phyloP scores from a whole-genome alignment of 2,888 invertebrate species.

The Elmis aenea region DNA sequence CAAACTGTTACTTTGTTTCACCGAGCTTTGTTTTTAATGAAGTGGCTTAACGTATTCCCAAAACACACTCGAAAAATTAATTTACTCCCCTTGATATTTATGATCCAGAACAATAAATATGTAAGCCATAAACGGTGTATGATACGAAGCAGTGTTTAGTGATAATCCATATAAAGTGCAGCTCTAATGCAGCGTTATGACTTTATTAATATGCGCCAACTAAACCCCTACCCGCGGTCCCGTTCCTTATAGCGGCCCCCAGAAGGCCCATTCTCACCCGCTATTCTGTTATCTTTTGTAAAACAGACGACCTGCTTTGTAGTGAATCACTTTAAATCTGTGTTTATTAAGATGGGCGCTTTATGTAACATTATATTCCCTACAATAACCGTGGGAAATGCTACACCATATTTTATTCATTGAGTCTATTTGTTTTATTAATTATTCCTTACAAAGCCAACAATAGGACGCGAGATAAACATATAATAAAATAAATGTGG shows the following conservation, averaged over 20 bases:
- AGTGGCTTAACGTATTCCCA: too few species aligned
- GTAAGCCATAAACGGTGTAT: conserved; percentile 14
- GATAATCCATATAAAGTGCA: conserved; percentile 32
- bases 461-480: too few species aligned
- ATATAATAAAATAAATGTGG: too few species aligned
- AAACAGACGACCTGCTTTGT: conserved; percentile 49
- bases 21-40: too few species aligned
- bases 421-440: conserved; percentile 9
- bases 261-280: conserved; percentile 40
- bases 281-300: conserved; percentile 48
- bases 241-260: conserved; percentile 39
- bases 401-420: conserved; percentile 11
- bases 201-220: conserved; percentile 45
- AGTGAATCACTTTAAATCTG: conserved; percentile 43
- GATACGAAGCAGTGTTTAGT: conserved; percentile 29
- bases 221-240: conserved; percentile 37
- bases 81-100: too few species aligned
- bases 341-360: conserved; percentile 45
- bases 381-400: conserved; percentile 37
- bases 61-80: too few species aligned
- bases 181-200: conserved; percentile 40
- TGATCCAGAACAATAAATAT: conserved; percentile 11
- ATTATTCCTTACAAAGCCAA: too few species aligned
- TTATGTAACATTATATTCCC: conserved; percentile 25
- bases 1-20: too few species aligned